Evolutionary conservation across 2,113 vertebrate genomes (phyloP).

Genomic region (Pogonocichla stellata): DNA sequence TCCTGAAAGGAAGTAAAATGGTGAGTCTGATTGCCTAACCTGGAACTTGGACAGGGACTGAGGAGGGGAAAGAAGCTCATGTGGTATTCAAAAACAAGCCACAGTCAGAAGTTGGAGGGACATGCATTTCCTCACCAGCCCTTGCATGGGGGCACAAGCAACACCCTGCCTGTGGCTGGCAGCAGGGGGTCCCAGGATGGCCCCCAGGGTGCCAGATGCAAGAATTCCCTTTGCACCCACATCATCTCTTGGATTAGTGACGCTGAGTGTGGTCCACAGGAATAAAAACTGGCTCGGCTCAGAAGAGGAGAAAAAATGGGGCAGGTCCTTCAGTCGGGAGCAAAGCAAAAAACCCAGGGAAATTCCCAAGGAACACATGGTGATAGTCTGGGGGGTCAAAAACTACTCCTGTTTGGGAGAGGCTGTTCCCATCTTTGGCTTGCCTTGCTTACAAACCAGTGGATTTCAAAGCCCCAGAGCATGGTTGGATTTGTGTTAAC

Average conservation of each 20-base stretch:
- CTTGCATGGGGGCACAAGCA: rapidly evolving
- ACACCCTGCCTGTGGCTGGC: not conserved
- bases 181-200: not conserved
- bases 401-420: not conserved
- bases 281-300: not conserved
- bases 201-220: not conserved
- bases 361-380: not conserved
- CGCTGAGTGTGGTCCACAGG: not conserved
- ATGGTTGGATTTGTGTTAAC: not conserved
- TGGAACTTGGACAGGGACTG: not conserved
- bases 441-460: not conserved
- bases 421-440: not conserved
- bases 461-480: not conserved
- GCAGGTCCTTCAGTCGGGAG: not conserved
- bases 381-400: not conserved
- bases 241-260: not conserved
- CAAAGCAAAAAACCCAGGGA: rapidly evolving
- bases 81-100: not conserved
- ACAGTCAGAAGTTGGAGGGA: not conserved
- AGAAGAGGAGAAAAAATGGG: not conserved
- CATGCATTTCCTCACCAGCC: rapidly evolving
- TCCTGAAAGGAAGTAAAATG: not conserved
- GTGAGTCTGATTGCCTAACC: rapidly evolving
- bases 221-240: not conserved
- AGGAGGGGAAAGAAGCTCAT: not conserved